phyloP scores from a whole-genome alignment of 2,113 vertebrate genomes.

The Arvicanthis niloticus region DNA sequence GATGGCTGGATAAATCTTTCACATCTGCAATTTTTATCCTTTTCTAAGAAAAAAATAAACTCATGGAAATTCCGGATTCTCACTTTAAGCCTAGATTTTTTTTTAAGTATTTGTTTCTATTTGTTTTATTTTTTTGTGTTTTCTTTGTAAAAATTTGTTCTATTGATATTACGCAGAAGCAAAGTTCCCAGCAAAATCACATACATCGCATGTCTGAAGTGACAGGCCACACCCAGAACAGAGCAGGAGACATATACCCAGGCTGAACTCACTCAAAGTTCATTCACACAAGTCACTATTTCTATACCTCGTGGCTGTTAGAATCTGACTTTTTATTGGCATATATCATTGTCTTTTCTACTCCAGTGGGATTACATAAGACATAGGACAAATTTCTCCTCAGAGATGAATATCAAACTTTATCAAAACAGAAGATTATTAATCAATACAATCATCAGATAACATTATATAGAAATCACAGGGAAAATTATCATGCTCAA shows the following conservation, averaged over 20 bases:
- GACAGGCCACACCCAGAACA: not conserved
- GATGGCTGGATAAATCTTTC: not conserved
- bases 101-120: not conserved
- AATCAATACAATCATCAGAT: too few species aligned
- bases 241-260: too few species aligned
- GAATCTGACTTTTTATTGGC: not conserved
- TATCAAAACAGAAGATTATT: not conserved
- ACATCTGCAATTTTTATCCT: not conserved
- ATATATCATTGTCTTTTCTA: not conserved
- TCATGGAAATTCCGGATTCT: too few species aligned
- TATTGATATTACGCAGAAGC: not conserved
- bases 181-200: not conserved
- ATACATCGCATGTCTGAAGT: not conserved
- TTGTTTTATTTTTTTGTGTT: not conserved
- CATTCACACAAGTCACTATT: not conserved
- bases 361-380: not conserved
- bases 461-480: not conserved
- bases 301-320: not conserved
- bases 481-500: not conserved
- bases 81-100: not conserved
- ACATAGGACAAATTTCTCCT: not conserved
- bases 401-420: not conserved
- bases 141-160: not conserved
- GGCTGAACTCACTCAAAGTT: not conserved
- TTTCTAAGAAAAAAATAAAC: not conserved